Conservation (phyloP, 2,797 vertebrate genomes). For the Thamnophis elegans region DNA sequence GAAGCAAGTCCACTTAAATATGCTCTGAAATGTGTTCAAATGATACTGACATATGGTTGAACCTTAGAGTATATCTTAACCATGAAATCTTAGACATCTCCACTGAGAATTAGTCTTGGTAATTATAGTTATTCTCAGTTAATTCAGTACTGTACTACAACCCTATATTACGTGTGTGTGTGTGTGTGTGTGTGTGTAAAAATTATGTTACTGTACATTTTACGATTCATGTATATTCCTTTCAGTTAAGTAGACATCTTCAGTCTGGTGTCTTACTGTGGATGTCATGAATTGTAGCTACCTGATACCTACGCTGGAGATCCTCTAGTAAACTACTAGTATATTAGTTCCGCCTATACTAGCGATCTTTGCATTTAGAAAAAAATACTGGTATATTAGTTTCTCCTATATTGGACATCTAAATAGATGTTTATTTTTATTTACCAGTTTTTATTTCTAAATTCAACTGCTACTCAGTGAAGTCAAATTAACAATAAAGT, state of each 20-base stretch:
- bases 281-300: background rate
- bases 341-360: background rate
- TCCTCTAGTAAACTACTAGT: background rate
- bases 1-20: background rate
- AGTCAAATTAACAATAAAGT: background rate
- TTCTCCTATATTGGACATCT: background rate
- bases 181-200: too few species aligned
- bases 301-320: background rate
- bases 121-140: background rate
- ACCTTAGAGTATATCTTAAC: background rate
- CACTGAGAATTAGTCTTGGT: background rate
- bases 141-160: background rate
- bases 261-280: background rate
- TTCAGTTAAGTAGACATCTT: background rate
- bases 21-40: background rate
- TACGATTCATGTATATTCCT: background rate
- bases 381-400: background rate
- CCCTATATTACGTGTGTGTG: background rate
- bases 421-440: background rate
- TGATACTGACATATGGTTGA: background rate
- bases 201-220: too few species aligned
- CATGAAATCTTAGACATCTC: background rate
- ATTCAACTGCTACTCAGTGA: background rate
- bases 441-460: background rate
- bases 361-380: background rate